phyloP scores from a whole-genome alignment of 2,113 vertebrate species.

The Pimephales promelas region DNA sequence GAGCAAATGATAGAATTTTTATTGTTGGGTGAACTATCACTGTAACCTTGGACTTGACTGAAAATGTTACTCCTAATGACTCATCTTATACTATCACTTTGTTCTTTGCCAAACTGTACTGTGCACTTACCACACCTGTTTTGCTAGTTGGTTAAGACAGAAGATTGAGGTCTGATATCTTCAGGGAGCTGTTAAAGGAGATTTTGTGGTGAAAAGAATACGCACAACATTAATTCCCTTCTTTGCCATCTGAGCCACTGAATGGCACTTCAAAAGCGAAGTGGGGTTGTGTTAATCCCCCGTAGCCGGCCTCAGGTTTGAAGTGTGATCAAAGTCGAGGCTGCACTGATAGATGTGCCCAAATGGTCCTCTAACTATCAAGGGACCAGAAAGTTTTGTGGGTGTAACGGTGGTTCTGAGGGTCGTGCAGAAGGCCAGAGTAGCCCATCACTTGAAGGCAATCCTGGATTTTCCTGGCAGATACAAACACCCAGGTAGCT shows the following conservation, averaged over 20 bases:
- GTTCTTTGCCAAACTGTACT: neutral
- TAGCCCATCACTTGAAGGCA: neutral
- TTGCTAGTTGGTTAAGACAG: conserved; percentile 37
- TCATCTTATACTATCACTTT: neutral
- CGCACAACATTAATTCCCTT: conserved; percentile 65
- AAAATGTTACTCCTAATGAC: neutral
- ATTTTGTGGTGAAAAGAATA: conserved; percentile 54
- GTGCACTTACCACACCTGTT: conserved; percentile 16
- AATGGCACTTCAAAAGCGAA: conserved; percentile 72
- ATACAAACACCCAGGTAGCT: neutral
- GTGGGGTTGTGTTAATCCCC: conserved; percentile 66
- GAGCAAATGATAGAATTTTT: neutral
- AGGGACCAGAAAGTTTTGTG: conserved; percentile 66
- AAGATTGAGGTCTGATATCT: conserved; percentile 12
- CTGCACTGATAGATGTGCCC: conserved; percentile 69
- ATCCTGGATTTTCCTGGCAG: neutral
- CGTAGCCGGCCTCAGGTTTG: conserved; percentile 61
- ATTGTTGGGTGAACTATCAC: neutral
- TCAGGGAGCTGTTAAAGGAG: conserved; percentile 28
- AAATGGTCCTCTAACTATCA: conserved; percentile 55
- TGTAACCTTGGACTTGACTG: neutral
- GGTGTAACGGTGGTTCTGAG: conserved; percentile 60
- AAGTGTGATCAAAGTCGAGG: conserved; percentile 75
- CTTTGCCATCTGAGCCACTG: conserved; percentile 64
- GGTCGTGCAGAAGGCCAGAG: neutral